Base-by-base conservation (phyloP, 2,113 vertebrate genomes). In the Paramisgurnus dabryanus region DNA sequence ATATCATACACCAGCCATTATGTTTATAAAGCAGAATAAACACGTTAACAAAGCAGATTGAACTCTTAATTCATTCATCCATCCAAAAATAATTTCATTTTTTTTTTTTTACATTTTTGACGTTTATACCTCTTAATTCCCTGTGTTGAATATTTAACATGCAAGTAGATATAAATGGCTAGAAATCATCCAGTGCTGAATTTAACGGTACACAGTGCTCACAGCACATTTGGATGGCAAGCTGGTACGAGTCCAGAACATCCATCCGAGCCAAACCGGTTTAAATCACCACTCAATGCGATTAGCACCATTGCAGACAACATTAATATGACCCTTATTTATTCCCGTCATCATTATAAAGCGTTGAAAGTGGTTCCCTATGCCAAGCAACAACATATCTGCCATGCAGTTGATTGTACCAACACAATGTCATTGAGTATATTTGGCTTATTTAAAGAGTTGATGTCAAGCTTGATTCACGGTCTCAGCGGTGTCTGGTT, bases 211-310 rank as follows among this genome's bases (percentile, higher is more conserved):
- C 55, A 27, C 49, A 55, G 49, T 4, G 34, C n/a, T 13, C 15
- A 4, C 11, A 13, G 50, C 50, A 53, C 50, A 27, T 57, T n/a
- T 66, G 63, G 64, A 66, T 41, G 64, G 12, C 50, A 39, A 55
- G 41, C 76, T 58, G 66, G n/a, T 61, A 22, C 34, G 64, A 53
- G 27, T 71, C 45, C 57, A 72, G 22, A 43, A 72, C 50, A 47
- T 58, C 40, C 43, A 22, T 64, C 15, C 41, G 58, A 47, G n/a
- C 76, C 64, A 27, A 41, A 34, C n/a, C 39, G 13, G 18, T 13
- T 61, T 2, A 43, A 63, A 13, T 50, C 45, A 47, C 41, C 45
- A 17, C 45, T 79, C 43, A 50, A 22, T 1, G 11, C 60, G 43
- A 58, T 72, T 58, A 58, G 53, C 53, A 58, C 53, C 70, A 58